phyloP scores from a whole-genome alignment of 2,113 vertebrate genomes.

The Oceanites oceanicus region DNA sequence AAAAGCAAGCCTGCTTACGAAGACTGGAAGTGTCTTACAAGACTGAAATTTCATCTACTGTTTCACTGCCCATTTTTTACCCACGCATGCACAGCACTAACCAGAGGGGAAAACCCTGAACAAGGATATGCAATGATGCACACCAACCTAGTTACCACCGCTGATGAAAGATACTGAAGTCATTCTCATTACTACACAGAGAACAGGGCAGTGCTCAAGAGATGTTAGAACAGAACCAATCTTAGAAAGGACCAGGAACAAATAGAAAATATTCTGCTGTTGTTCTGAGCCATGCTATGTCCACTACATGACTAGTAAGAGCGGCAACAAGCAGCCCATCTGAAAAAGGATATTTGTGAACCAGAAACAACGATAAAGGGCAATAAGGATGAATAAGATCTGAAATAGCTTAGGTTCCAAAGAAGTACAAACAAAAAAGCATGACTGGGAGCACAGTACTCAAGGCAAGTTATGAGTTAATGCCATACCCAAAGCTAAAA shows the following conservation, averaged over 20 bases:
- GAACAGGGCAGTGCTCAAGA: not conserved
- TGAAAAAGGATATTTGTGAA: not conserved
- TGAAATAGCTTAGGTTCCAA: not conserved
- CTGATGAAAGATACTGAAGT: not conserved
- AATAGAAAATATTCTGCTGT: not conserved
- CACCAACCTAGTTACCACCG: not conserved
- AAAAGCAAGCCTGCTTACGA: not conserved
- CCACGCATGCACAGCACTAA: not conserved
- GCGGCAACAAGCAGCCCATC: not conserved
- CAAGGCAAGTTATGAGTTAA: not conserved
- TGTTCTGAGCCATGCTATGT: not conserved
- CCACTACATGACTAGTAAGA: not conserved
- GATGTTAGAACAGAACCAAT: not conserved
- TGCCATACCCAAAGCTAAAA: not conserved
- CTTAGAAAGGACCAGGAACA: not conserved
- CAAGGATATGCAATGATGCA: not conserved
- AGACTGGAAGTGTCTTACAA: not conserved
- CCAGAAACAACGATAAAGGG: not conserved
- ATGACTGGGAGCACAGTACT: not conserved
- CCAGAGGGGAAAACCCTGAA: not conserved
- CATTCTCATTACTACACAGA: not conserved
- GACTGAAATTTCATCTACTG: not conserved
- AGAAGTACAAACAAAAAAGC: not conserved
- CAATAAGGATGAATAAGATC: not conserved
- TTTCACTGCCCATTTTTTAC: not conserved